Conservation (phyloP, 2,888 invertebrate genomes). For the Nomada ferruginata region DNA sequence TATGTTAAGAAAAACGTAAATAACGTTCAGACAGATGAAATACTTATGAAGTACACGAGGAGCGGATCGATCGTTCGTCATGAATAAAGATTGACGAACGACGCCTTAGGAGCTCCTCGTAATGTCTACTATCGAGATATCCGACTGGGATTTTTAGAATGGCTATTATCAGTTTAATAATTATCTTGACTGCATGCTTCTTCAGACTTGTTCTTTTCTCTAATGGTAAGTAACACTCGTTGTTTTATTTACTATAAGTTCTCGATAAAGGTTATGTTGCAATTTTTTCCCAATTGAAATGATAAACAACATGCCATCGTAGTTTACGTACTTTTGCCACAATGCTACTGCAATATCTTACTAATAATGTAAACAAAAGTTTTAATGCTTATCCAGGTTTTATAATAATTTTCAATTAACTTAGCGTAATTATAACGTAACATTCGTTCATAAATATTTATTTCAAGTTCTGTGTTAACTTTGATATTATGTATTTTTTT, state of each 20-base stretch:
- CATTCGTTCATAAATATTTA: neutral
- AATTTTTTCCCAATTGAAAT: neutral
- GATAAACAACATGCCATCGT: no score
- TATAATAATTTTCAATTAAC: neutral
- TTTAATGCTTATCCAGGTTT: neutral
- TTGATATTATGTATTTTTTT: neutral
- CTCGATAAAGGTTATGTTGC: slow-evolving; percentile 36
- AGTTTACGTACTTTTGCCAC: neutral
- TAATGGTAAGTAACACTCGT: slow-evolving; percentile 61
- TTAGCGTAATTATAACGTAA: neutral
- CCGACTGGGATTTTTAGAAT: slow-evolving; percentile 70
- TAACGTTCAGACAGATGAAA: slow-evolving; percentile 12
- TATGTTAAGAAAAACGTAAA: slow-evolving; percentile 14
- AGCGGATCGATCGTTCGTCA: slow-evolving; percentile 42
- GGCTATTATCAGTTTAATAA: slow-evolving; percentile 72
- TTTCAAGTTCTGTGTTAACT: neutral
- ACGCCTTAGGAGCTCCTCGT: slow-evolving; percentile 34
- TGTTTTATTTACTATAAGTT: neutral
- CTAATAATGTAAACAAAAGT: no score
- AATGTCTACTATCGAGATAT: slow-evolving; percentile 29
- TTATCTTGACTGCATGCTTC: slow-evolving; percentile 73
- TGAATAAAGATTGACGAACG: slow-evolving; percentile 40
- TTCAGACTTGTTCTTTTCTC: slow-evolving; percentile 56
- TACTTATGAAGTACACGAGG: slow-evolving; percentile 11
- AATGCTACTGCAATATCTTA: neutral